phyloP scores from a whole-genome alignment of 2,113 vertebrate species.

The Odocoileus virginianus region DNA sequence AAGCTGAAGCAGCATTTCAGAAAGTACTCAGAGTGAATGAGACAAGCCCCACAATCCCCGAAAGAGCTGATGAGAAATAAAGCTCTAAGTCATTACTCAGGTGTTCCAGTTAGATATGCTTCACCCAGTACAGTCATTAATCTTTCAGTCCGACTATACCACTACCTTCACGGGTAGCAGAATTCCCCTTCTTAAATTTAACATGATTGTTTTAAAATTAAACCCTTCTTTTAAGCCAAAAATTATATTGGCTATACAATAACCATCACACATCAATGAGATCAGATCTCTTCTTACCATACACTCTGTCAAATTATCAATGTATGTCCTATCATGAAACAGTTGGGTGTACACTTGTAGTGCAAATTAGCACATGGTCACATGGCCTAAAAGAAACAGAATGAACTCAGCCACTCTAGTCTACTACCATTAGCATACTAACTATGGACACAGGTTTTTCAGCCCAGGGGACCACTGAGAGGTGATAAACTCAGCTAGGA shows the following conservation, averaged over 20 bases:
- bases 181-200: constrained; percentile 4
- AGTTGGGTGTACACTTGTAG: not conserved
- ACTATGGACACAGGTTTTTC: not conserved
- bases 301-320: constrained; percentile 28
- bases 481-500: not conserved
- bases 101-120: not conserved
- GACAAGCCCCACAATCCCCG: not conserved
- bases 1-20: not conserved
- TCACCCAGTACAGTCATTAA: not conserved
- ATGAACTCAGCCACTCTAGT: not conserved
- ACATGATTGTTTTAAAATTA: not conserved
- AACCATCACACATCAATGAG: not conserved
- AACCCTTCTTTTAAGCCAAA: constrained; percentile 4
- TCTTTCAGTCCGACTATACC: not conserved
- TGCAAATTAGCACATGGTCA: not conserved
- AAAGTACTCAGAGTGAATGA: not conserved
- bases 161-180: not conserved
- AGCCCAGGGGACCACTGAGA: not conserved
- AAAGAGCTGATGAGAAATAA: not conserved
- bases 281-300: not conserved
- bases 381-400: not conserved
- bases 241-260: not conserved
- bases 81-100: not conserved
- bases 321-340: not conserved
- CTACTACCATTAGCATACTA: not conserved